Conservation (phyloP, 2,113 vertebrate genomes). For the Mohoua ochrocephala region DNA sequence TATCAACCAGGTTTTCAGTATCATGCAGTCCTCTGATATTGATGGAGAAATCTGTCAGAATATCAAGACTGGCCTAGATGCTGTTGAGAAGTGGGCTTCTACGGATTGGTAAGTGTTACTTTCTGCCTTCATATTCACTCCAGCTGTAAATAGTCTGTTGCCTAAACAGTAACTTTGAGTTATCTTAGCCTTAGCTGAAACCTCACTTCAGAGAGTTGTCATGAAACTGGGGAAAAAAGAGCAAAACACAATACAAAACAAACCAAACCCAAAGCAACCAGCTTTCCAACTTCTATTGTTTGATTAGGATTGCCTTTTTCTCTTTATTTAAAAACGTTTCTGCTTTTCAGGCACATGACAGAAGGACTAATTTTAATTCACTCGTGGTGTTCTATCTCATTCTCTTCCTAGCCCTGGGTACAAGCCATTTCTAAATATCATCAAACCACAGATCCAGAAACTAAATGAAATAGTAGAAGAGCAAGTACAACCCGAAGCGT, state of each 20-base stretch:
- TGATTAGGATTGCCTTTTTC: not conserved
- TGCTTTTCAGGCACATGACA: not conserved
- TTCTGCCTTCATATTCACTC: not conserved
- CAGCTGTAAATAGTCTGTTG: not conserved
- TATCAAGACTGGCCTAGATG: slow-evolving; percentile 82
- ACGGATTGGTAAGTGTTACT: slow-evolving; percentile 84
- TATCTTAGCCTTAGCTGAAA: not conserved
- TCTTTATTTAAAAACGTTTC: not conserved
- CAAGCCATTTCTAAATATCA: slow-evolving; percentile 92
- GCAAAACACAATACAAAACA: not conserved
- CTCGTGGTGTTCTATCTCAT: not conserved
- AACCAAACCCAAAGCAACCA: not conserved
- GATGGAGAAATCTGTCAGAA: slow-evolving; percentile 85
- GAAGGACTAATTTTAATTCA: not conserved
- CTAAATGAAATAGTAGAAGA: slow-evolving; percentile 81
- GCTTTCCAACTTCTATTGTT: not conserved
- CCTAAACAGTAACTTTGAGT: not conserved
- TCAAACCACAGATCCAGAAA: slow-evolving; percentile 91
- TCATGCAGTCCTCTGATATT: slow-evolving; percentile 85
- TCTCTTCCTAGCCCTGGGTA: slow-evolving; percentile 85
- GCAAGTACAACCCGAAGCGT: slow-evolving; percentile 84
- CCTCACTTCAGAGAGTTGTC: not conserved
- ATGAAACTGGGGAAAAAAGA: not conserved
- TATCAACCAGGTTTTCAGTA: slow-evolving; percentile 86
- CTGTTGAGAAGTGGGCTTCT: slow-evolving; percentile 88